These are phyloP conservation scores for Platyrinchus mystaceus DNA, from an alignment of 2,797 vertebrate species.

Conservation along the genomic window DNA sequence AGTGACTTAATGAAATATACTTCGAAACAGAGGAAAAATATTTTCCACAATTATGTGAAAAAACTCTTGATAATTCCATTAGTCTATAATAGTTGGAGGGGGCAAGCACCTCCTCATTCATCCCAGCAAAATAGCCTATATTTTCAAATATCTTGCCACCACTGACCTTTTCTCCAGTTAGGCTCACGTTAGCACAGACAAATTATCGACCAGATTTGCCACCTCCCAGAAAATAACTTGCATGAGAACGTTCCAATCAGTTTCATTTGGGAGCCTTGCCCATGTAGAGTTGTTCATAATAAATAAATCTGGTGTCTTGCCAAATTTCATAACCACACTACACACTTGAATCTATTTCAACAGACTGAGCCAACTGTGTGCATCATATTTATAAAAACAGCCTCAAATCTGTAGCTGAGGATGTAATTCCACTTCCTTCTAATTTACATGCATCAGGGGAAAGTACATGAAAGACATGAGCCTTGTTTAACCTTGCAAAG, in stretches of 20 bases:
- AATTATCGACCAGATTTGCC: background rate
- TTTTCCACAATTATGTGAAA: background rate
- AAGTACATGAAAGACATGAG: background rate
- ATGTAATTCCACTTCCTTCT: background rate
- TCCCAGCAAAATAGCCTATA: background rate
- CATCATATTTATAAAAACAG: background rate
- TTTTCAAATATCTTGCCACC: background rate
- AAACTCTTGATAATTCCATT: background rate
- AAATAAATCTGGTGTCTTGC: background rate
- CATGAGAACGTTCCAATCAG: background rate
- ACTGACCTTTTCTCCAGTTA: background rate
- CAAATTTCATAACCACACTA: background rate
- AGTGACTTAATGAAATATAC: background rate
- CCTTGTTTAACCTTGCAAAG: background rate
- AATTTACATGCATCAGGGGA: background rate
- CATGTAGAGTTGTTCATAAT: background rate
- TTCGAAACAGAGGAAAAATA: background rate
- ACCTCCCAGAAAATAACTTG: background rate
- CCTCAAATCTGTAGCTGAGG: background rate
- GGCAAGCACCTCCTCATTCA: background rate
- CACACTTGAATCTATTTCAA: background rate
- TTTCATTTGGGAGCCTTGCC: background rate
- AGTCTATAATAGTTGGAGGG: background rate
- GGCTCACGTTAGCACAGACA: background rate
- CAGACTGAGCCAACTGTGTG: background rate